These are phyloP conservation scores for Drosophila pegasa DNA, from an alignment of 2,888 invertebrate genomes.

Conservation along the genomic window DNA sequence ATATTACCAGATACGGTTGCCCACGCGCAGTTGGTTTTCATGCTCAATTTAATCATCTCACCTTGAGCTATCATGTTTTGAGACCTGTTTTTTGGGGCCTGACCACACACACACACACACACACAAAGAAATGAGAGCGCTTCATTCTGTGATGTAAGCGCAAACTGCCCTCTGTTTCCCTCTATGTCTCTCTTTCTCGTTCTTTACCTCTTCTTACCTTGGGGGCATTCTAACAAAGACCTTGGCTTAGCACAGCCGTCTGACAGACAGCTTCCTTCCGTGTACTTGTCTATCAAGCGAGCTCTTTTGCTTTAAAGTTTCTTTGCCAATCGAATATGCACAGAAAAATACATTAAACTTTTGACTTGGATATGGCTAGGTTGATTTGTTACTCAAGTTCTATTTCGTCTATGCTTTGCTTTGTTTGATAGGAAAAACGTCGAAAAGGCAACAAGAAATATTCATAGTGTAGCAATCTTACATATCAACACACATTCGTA, in stretches of 20 bases:
- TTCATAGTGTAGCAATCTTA: background rate
- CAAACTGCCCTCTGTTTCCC: background rate
- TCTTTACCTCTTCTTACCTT: background rate
- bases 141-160: constrained; percentile 17
- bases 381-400: background rate
- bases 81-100: constrained; percentile 23
- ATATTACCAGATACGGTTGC: constrained; percentile 4
- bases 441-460: too few relatives aligned
- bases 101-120: background rate
- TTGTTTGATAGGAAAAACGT: background rate
- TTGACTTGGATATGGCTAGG: background rate
- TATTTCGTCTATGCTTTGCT: background rate
- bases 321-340: constrained; percentile 1
- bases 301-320: background rate
- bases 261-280: constrained; percentile 42
- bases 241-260: constrained; percentile 30
- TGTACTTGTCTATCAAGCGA: constrained; percentile 9
- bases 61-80: constrained; percentile 22
- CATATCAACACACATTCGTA: background rate
- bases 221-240: constrained; percentile 13
- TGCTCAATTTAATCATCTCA: constrained; percentile 32
- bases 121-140: background rate
- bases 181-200: background rate
- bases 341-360: background rate
- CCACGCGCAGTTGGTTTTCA: background rate